phyloP scores from a whole-genome alignment of 2,888 invertebrate genomes.

The Orchesellides sinensis region DNA sequence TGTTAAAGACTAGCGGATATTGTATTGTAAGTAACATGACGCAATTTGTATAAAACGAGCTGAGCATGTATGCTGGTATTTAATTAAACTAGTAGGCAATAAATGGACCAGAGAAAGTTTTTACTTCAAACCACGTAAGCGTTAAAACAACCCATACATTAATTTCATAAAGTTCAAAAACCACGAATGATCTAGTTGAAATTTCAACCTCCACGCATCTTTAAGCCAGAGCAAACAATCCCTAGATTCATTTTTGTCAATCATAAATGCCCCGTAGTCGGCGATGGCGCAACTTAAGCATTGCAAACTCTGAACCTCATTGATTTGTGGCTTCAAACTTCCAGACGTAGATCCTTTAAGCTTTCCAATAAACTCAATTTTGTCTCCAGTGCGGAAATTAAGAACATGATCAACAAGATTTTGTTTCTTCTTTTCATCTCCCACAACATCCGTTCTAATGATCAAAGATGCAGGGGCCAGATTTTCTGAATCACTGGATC shows the following conservation, averaged over 20 bases:
- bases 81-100: no score
- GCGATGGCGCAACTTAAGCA: conserved; percentile 64
- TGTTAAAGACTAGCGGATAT: no score
- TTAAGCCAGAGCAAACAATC: no score
- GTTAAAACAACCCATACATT: no score
- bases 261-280: conserved; percentile 53
- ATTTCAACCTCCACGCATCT: no score
- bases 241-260: neutral
- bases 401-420: conserved; percentile 64
- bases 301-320: conserved; percentile 59
- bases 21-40: neutral
- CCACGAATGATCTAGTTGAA: no score
- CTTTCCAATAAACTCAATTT: conserved; percentile 69
- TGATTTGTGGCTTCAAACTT: conserved; percentile 68
- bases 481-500: conserved; percentile 41
- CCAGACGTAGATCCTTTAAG: conserved; percentile 61
- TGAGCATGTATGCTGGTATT: no score
- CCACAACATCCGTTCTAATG: conserved; percentile 45
- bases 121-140: no score
- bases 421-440: conserved; percentile 43
- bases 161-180: no score
- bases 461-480: conserved; percentile 60
- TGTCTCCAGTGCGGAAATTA: conserved; percentile 69
- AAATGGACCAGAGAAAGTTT: no score
- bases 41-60: neutral